These are phyloP conservation scores for Clitarchus hookeri DNA, from an alignment of 2,888 invertebrate species.

Conservation along the genomic window DNA sequence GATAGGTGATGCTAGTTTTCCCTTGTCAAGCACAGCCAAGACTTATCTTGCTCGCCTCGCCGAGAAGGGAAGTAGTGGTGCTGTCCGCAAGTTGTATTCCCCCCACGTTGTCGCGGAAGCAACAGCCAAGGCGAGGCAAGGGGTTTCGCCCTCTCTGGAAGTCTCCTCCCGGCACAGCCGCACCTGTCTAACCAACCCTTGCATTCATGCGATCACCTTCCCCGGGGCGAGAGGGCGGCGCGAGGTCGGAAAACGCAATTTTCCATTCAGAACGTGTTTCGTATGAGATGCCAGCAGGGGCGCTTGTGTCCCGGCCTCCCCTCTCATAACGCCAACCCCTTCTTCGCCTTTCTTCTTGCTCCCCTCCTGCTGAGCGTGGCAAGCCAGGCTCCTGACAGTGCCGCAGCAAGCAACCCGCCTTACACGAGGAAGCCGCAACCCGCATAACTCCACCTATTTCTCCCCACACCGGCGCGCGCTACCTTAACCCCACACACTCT, in stretches of 20 bases:
- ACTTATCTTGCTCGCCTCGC: too few relatives aligned
- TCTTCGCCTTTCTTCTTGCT: too few relatives aligned
- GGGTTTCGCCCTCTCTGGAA: neutral
- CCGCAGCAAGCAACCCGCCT: neutral
- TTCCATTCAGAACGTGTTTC: conserved; percentile 37
- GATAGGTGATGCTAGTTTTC: too few relatives aligned
- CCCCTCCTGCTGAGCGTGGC: neutral
- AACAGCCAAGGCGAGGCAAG: too few relatives aligned
- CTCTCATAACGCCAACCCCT: too few relatives aligned
- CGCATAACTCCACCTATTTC: neutral
- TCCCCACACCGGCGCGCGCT: neutral
- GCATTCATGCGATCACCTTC: neutral
- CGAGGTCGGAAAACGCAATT: conserved; percentile 33
- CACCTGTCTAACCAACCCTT: conserved; percentile 7
- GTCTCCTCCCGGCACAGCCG: neutral
- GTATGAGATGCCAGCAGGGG: conserved; percentile 32
- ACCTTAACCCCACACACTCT: neutral
- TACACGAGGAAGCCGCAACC: neutral
- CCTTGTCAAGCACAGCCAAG: too few relatives aligned
- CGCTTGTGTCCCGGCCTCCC: neutral
- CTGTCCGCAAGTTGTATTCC: too few relatives aligned
- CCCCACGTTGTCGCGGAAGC: too few relatives aligned
- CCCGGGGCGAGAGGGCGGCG: neutral
- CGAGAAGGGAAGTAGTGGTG: too few relatives aligned
- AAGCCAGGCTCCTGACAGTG: neutral